Base-by-base conservation (phyloP, 2,113 vertebrate species). In the Myrmophylax atrothorax region DNA sequence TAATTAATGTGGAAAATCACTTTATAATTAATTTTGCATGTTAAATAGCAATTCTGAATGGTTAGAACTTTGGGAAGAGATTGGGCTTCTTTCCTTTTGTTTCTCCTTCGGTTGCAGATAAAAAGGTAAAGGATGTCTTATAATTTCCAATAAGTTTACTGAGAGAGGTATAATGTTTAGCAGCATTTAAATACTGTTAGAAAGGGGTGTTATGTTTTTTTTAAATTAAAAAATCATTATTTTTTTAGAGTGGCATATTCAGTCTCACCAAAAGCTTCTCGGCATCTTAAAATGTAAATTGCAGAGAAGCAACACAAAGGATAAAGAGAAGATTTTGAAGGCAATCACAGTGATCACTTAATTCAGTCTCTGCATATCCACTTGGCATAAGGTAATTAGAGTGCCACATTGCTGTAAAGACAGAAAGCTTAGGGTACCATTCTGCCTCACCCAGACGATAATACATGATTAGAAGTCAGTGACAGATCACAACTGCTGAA, bases 401-500 rank as follows among this genome's bases (percentile, higher is more conserved):
- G 98, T 98, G 98, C 98, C 98, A 98, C 97, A 97, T 96, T 97
- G 97, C 98, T 98, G 97, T 98, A 98, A 98, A 98, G 98, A 98
- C 98, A 98, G 98, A 98, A 98, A 98, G 97, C 98, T 98, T 97
- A 97, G 97, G 97, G 95, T 98, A 98, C 98, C 98, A 98, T 98
- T 98, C 98, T 98, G 98, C 97, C 98, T 99, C 98, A 98, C 98
- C 98, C 98, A 98, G 98, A 98, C 98, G 98, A 99, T 98, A 98
- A 98, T 99, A 99, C 98, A 99, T 99, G 99, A 99, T 99, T 99
- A 99, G 98, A 99, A 99, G 99, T 99, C 98, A 99, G 98, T 98
- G 98, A 99, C 99, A 99, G 99, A 99, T 99, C 99, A 99, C 98
- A 98, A 99, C 98, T 98, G 98, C 98, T 98, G 98, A 99, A 98